Conservation (phyloP, 2,797 vertebrate genomes). For the Poeciliopsis presidionis region DNA sequence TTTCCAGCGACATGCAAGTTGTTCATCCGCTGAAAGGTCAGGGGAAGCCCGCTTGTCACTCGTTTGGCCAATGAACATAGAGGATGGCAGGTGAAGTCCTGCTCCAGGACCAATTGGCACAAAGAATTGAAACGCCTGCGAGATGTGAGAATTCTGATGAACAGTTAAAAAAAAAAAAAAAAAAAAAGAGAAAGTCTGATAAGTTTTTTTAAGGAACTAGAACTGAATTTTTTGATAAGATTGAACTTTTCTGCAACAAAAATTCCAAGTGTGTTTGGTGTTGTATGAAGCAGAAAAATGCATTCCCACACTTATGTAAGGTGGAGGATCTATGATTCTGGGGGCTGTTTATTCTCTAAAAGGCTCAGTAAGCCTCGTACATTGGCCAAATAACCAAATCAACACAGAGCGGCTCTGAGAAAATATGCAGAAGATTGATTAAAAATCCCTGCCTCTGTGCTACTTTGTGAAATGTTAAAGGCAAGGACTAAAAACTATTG, state of each 20-base stretch:
- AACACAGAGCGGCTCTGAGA: neutral
- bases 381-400: neutral
- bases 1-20: slow-evolving; percentile 92
- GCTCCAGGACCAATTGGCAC: slow-evolving; percentile 88
- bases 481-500: neutral
- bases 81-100: slow-evolving; percentile 87
- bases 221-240: neutral
- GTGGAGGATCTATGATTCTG: too few relatives aligned
- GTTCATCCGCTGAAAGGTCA: slow-evolving; percentile 90
- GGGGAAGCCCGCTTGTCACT: slow-evolving; percentile 89
- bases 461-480: neutral
- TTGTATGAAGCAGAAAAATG: neutral
- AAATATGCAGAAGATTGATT: neutral
- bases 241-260: neutral
- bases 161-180: neutral
- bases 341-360: neutral
- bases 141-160: slow-evolving; percentile 86
- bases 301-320: too few relatives aligned
- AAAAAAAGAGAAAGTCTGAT: neutral
- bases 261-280: neutral
- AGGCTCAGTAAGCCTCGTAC: neutral
- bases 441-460: neutral
- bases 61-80: slow-evolving; percentile 86
- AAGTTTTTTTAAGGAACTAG: neutral
- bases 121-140: slow-evolving; percentile 91